Evolutionary conservation across 2,888 invertebrate genomes (phyloP).

Genomic region (Eledona agricola): DNA sequence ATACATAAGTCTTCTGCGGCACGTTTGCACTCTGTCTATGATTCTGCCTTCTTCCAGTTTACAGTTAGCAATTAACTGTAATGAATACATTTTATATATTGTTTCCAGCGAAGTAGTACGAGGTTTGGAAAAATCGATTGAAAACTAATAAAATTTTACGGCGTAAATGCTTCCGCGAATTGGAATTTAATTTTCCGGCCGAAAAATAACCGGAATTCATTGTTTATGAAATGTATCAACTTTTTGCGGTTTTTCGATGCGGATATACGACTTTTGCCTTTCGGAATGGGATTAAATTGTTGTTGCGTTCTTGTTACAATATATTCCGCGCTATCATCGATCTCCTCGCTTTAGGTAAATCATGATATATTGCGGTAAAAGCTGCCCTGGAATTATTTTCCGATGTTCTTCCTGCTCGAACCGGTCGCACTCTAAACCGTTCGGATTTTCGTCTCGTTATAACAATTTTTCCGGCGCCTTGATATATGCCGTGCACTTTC

Average conservation of each 20-base stretch:
- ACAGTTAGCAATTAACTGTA: constrained; percentile 11
- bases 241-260: too few species aligned
- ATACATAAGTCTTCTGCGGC: too few species aligned
- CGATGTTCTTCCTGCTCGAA: constrained; percentile 13
- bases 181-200: constrained; percentile 13
- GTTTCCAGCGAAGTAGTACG: too few species aligned
- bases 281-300: constrained; percentile 20
- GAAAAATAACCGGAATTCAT: constrained; percentile 7
- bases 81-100: too few species aligned
- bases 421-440: not conserved
- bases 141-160: constrained; percentile 11
- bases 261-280: constrained; percentile 13
- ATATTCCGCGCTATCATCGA: constrained; percentile 18
- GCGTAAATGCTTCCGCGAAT: constrained; percentile 5
- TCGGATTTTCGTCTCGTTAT: too few species aligned
- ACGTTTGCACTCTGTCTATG: not conserved
- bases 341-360: constrained; percentile 27
- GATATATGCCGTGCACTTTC: constrained; percentile 7
- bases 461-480: constrained; percentile 7
- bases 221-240: too few species aligned
- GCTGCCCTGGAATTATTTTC: constrained; percentile 6
- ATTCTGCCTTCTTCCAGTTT: not conserved
- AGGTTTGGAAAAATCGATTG: constrained; percentile 1
- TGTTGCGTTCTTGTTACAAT: constrained; percentile 9
- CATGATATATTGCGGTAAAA: constrained; percentile 14